Conservation (phyloP, 2,113 vertebrate species). For the Lycaon pictus region DNA sequence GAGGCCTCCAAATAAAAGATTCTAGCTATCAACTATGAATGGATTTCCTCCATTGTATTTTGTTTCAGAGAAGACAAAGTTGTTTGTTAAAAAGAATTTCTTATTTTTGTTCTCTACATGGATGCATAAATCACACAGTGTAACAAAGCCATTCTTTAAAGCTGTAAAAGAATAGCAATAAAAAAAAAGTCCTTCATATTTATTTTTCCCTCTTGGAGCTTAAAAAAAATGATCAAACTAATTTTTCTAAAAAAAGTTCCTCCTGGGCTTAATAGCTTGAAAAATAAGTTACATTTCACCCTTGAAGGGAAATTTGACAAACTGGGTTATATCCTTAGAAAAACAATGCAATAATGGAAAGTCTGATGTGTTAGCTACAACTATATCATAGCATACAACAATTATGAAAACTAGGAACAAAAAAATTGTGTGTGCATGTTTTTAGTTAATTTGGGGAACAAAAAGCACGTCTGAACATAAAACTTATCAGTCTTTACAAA, state of each 20-base stretch:
- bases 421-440: constrained; percentile 9
- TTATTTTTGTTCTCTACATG: constrained; percentile 44
- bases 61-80: constrained; percentile 55
- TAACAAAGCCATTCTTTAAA: constrained; percentile 55
- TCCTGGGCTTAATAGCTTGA: constrained; percentile 38
- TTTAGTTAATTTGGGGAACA: not conserved
- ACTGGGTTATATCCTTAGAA: constrained; percentile 47
- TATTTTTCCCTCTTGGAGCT: constrained; percentile 16
- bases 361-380: not conserved
- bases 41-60: constrained; percentile 34
- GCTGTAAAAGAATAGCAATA: constrained; percentile 4
- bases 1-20: not conserved
- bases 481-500: not conserved
- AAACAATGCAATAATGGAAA: not conserved
- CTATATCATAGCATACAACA: not conserved
- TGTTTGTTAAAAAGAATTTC: constrained; percentile 30
- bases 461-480: not conserved
- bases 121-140: constrained; percentile 33
- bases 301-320: constrained; percentile 58
- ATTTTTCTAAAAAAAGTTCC: constrained; percentile 35
- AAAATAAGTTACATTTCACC: constrained; percentile 54
- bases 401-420: not conserved
- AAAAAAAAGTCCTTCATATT: constrained; percentile 13
- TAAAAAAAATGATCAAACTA: constrained; percentile 62
- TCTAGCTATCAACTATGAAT: not conserved